Base-by-base conservation (phyloP, 1,140 invertebrate genomes). In the Phymorhynchus buccinoides region DNA sequence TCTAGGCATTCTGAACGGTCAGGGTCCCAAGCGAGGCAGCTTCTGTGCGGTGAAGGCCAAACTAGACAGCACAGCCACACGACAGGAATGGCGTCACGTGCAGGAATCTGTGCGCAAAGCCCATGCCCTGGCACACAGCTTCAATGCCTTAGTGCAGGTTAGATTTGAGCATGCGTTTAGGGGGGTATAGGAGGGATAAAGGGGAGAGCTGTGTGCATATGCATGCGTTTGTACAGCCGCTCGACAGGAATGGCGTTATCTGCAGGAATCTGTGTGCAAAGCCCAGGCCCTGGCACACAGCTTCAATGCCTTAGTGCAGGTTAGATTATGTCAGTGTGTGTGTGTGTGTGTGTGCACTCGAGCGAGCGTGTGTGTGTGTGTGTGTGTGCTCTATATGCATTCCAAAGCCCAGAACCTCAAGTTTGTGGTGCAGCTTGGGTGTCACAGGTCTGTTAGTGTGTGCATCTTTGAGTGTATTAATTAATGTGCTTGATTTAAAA, bases 1-100 rank as follows among this genome's bases (percentile, higher is more conserved):
- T n/a, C n/a, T n/a, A 82, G 87, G 87, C 9, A 35, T 88, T 27
- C 71, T 86, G 14, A 87, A 87, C 79, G 87, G 87, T 1, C 85
- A n/a, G 22, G 87, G 87, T 2, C 87, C 87, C 14, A 82, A 77
- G 37, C 71, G 85, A 4, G 87, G 86, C 30, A 22, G 81, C 22
- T 86, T 88, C 41, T 88, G 88, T 48, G 86, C 84, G 35, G 86
- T 87, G 22, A 86, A 87, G 66, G 84, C 86, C 22, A 78, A 44
- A 22, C 62, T 87, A 39, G 84, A 86, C 73, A 30, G 22, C 41
- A 32, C 22, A 7, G 80, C 32, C 7, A 35, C 80, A 18, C 32
- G 48, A 16, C 73, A 41, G 16, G 83, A 85, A 62, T 86, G 85
- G 87, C 22, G 30, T 1, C 18, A 35, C 7, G 62, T 85, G 22